Base-by-base conservation (phyloP, 2,888 invertebrate species). In the Chrysodeixis includens region DNA sequence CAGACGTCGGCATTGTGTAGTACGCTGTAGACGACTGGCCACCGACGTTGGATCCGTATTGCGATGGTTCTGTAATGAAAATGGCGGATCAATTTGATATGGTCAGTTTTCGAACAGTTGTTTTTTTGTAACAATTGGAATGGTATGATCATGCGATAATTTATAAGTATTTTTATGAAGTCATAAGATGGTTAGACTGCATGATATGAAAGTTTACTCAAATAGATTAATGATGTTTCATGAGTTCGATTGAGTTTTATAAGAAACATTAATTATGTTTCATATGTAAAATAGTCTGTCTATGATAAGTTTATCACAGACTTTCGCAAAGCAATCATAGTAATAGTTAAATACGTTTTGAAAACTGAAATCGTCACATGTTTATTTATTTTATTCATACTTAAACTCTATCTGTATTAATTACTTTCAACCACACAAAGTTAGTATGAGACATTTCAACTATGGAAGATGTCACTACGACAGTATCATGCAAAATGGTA, bases 1-100 rank as follows among this genome's bases (percentile, higher is more conserved):
- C 91, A 0, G 92, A 91, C 6, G 92, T 86, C 1, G 92, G 90
- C 93, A 93, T 92, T 20, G 91, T 87, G 88, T 94, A 94, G 83
- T 94, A 95, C 26, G 88, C 88, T 0, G 83, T 81, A 0, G 92
- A 88, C 0, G 90, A 88, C 1, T 89, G 88, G 0, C 89, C 88
- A 60, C 91, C 88, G 14, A 90, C 90, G 69, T 86, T 89, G 0
- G 93, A 91, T 0, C 86, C 89, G 86, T 95, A 95, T 65, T 94
- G 94, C 1, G 94, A 88, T 62, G 73, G 73, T 46, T 92, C 92
- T 93, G 87, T 9, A 35, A 51, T 55, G 30, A 18, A 22, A 49
- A 22, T 30, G 10, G 26, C 14, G 12, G 40, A n/a, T 40, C 40
- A 40, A 35, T 40, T 5, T 40, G 3, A 5, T n/a, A 5, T 6